A percentile compares a stretch with the other conserved stretches of the same genome.
Evolutionary conservation across 2,888 invertebrate genomes (phyloP).

Genomic region (Orthosia gothica): DNA sequence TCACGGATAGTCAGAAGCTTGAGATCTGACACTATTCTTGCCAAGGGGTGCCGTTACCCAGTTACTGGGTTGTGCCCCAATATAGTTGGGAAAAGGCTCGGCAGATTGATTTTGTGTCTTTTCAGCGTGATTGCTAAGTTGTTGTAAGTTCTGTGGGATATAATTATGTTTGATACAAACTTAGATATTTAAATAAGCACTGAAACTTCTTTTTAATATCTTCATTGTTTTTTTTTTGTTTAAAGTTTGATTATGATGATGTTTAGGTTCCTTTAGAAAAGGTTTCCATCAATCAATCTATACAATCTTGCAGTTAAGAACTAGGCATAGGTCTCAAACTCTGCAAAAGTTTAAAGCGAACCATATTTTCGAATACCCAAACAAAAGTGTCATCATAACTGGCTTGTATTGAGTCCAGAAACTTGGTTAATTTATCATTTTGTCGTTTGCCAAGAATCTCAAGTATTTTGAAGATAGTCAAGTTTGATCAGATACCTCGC

Average conservation of each 20-base stretch:
- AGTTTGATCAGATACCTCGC: constrained; percentile 79
- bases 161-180: neutral
- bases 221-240: neutral
- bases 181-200: neutral
- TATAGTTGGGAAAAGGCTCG: too few species aligned
- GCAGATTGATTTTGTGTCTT: too few species aligned
- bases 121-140: neutral
- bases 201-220: neutral
- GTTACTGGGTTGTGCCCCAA: too few species aligned
- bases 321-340: neutral
- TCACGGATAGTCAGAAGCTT: too few species aligned
- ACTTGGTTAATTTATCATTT: constrained; percentile 88
- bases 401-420: constrained; percentile 82
- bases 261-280: neutral
- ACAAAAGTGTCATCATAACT: constrained; percentile 74
- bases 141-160: neutral
- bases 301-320: neutral
- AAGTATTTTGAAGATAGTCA: constrained; percentile 77
- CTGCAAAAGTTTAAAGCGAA: constrained; percentile 6
- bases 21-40: too few species aligned
- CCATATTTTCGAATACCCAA: constrained; percentile 23
- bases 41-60: too few species aligned
- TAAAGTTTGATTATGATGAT: neutral
- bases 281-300: constrained; percentile 2
- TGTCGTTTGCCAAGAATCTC: constrained; percentile 70